Percentiles rank a stretch among this genome's conserved stretches.
Evolutionary conservation across 2,888 invertebrate species (phyloP).

Genomic region (Zygaena filipendulae): DNA sequence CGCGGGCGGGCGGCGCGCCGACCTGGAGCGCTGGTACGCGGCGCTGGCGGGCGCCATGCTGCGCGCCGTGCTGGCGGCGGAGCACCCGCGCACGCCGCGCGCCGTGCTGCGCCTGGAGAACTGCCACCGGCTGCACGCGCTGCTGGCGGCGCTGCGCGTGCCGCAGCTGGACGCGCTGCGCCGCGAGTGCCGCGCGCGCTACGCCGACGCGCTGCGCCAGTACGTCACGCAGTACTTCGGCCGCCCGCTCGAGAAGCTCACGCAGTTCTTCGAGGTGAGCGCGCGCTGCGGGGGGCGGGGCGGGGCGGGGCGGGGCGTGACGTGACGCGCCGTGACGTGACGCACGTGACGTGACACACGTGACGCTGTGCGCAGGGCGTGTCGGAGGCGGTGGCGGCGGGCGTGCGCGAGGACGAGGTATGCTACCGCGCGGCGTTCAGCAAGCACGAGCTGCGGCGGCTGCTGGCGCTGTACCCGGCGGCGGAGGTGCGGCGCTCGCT

Average conservation of each 20-base stretch:
- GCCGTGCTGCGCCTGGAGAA: slow-evolving; percentile 95
- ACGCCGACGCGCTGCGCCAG: slow-evolving; percentile 87
- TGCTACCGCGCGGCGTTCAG: slow-evolving; percentile 98
- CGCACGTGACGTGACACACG: too few species aligned
- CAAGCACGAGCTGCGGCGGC: slow-evolving; percentile 94
- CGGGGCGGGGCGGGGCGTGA: slow-evolving; percentile 94
- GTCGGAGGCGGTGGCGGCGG: slow-evolving; percentile 90
- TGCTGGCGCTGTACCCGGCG: slow-evolving; percentile 91
- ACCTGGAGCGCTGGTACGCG: slow-evolving; percentile 83
- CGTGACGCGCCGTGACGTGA: too few species aligned
- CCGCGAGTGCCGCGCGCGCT: slow-evolving; percentile 86
- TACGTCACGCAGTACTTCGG: slow-evolving; percentile 98
- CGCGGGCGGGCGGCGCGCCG: slow-evolving; percentile 86
- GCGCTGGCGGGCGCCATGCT: slow-evolving; percentile 85
- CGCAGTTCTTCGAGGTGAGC: slow-evolving; percentile 89
- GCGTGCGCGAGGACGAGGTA: slow-evolving; percentile 96
- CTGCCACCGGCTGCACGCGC: slow-evolving; percentile 91
- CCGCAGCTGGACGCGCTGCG: slow-evolving; percentile 86
- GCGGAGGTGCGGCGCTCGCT: slow-evolving; percentile 93
- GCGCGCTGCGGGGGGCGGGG: slow-evolving; percentile 82
- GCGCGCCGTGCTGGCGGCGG: slow-evolving; percentile 82
- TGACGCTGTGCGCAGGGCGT: slow-evolving; percentile 71
- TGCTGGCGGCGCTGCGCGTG: slow-evolving; percentile 90
- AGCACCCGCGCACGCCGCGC: slow-evolving; percentile 91
- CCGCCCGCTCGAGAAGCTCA: slow-evolving; percentile 63